Evolutionary conservation across 1,140 invertebrate species (phyloP), one percentile per base, ranked within the genome.

Genomic region (Meloidogyne chitwoodi): DNA sequence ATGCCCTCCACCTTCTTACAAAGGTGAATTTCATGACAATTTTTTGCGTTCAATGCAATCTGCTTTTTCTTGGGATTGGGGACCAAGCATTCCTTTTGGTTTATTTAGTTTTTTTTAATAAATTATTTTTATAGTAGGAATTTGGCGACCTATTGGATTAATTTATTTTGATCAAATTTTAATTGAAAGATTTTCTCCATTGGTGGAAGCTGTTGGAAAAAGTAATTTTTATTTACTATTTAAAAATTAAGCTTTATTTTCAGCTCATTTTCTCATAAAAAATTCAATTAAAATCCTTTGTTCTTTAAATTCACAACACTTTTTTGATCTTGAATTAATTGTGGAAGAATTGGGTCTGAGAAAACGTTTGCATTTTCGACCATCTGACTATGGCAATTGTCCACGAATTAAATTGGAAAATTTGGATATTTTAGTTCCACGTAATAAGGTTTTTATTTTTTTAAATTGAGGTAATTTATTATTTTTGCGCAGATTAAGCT

Each of bases 11-110:
- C 79, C 88, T 0, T 88, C 88, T 1, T 95, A 96, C 83, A 91
- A 94, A 78, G 96, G 96, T 1, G 94, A 96, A 88, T 97, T 94
- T 85, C 93, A 98, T 83, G 91, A 92, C 5, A 97, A 99, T 88
- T 93, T 94, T 87, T 91, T 99, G 11, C 77, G 83, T 71, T 99
- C 98, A 89, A 95, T 95, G 92, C 96, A 98, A 89, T 92, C 93
- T 0, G 95, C 93, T 14, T 99, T 96, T 80, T 91, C 92, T 38
- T 99, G 96, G 96, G 96, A 99, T 88, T 99, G 96, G 96, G 96
- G 95, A 26, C 94, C 94, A 44, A 73, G 71, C 94, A 0, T 94
- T 95, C 80, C 94, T 95, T 0, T 94, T 93, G 1, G 90, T 93
- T 14, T n/a, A n/a, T 29, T n/a, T n/a, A n/a, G n/a, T n/a, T n/a